These are phyloP conservation scores for Uropetala carovei DNA, from an alignment of 2,888 invertebrate genomes.

Conservation along the genomic window DNA sequence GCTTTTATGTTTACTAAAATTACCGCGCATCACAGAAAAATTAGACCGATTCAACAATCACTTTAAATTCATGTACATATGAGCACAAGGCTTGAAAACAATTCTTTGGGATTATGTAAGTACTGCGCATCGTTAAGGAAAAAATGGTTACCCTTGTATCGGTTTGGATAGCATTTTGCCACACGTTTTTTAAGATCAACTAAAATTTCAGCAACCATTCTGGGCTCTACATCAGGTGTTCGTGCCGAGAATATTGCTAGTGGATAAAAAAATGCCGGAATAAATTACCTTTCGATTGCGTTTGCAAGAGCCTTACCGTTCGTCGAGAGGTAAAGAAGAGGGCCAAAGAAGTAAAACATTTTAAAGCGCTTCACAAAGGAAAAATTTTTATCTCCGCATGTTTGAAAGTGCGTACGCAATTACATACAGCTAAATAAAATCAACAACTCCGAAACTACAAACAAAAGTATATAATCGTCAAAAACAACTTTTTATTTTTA, in stretches of 20 bases:
- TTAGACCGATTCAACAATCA: too few species aligned
- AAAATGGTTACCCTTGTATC: neutral
- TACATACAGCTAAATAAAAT: too few species aligned
- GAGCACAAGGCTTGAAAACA: too few species aligned
- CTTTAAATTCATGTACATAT: too few species aligned
- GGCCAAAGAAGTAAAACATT: neutral
- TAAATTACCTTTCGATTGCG: neutral
- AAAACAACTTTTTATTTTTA: too few species aligned
- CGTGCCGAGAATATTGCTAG: neutral
- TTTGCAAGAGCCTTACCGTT: neutral
- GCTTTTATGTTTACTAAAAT: too few species aligned
- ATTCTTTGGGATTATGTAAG: too few species aligned
- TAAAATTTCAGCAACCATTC: neutral
- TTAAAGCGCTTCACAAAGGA: neutral
- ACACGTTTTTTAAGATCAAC: slow-evolving; percentile 14
- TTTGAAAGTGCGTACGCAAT: neutral
- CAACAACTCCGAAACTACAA: too few species aligned
- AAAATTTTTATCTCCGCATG: neutral
- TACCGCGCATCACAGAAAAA: too few species aligned
- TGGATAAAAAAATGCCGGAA: neutral
- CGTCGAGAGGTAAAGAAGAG: neutral
- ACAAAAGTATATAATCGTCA: too few species aligned
- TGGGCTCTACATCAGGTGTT: neutral
- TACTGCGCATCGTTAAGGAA: neutral
- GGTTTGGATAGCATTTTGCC: neutral